phyloP scores from a whole-genome alignment of 2,113 vertebrate species.

The Halcyon senegalensis region DNA sequence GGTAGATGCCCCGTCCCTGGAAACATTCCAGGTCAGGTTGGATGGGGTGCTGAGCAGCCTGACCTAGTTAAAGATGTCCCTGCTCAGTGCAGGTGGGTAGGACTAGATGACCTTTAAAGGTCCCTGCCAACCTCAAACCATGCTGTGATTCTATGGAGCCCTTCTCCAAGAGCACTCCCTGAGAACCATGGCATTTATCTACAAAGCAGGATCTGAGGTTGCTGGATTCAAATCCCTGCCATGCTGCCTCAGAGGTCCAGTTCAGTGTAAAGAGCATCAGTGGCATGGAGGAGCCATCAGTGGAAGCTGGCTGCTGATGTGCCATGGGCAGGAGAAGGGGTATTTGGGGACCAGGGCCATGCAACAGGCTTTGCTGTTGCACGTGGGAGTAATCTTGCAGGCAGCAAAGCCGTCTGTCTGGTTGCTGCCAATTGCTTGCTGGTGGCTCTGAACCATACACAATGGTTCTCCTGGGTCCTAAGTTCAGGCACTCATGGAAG shows the following conservation, averaged over 20 bases:
- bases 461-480: neutral
- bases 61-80: neutral
- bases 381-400: neutral
- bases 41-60: neutral
- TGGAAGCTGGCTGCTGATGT: neutral
- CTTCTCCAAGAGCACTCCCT: neutral
- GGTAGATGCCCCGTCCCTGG: neutral
- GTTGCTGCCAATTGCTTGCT: neutral
- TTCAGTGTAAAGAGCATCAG: neutral
- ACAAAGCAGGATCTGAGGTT: neutral
- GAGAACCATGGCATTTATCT: neutral
- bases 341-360: neutral
- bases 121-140: neutral
- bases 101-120: neutral
- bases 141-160: neutral
- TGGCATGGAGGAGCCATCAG: fast-evolving
- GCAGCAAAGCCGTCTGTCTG: neutral
- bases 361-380: neutral
- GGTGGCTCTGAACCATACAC: neutral
- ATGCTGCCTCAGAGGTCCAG: neutral
- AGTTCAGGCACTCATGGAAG: neutral
- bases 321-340: neutral
- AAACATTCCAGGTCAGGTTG: neutral
- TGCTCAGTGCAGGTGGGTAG: neutral
- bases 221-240: neutral